Percentiles rank a stretch among this genome's conserved stretches.
These are phyloP conservation scores for Drosophila burlai DNA, from an alignment of 1,140 invertebrate species.

Conservation along the genomic window DNA sequence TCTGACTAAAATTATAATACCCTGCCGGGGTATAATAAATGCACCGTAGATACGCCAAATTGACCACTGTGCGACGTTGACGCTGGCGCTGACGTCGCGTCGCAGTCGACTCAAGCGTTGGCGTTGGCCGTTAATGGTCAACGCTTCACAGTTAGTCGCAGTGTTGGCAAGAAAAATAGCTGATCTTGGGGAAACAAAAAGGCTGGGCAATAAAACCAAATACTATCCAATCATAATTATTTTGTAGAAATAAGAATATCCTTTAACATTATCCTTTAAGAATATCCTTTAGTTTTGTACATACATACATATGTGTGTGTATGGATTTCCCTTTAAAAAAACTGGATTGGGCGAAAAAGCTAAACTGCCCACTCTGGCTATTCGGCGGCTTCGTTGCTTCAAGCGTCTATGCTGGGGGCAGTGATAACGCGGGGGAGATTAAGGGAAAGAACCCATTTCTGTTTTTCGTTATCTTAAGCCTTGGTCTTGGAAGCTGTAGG, in stretches of 20 bases:
- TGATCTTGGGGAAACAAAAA: not conserved
- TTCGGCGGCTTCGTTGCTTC: not conserved
- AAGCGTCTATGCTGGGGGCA: conserved; percentile 16
- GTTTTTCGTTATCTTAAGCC: conserved; percentile 14
- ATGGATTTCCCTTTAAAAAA: not conserved
- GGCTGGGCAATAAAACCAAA: no score
- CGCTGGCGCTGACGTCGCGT: conserved; percentile 3
- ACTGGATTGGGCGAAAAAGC: not conserved
- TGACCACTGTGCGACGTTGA: not conserved
- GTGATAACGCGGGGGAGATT: conserved; percentile 11
- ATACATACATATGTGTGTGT: no score
- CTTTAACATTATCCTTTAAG: no score
- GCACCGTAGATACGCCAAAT: not conserved
- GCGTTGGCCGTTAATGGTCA: conserved; percentile 58
- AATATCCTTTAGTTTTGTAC: no score
- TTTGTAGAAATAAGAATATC: no score
- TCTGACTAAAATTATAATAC: no score
- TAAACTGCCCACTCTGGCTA: not conserved
- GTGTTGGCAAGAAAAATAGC: conserved; percentile 34
- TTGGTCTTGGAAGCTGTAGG: not conserved
- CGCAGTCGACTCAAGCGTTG: conserved; percentile 9
- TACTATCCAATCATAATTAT: no score
- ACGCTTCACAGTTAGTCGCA: conserved; percentile 65
- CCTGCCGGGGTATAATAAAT: no score
- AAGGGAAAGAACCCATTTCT: conserved; percentile 3